Conservation (phyloP, 1,140 invertebrate genomes). For the Zeugodacus cucurbitae region DNA sequence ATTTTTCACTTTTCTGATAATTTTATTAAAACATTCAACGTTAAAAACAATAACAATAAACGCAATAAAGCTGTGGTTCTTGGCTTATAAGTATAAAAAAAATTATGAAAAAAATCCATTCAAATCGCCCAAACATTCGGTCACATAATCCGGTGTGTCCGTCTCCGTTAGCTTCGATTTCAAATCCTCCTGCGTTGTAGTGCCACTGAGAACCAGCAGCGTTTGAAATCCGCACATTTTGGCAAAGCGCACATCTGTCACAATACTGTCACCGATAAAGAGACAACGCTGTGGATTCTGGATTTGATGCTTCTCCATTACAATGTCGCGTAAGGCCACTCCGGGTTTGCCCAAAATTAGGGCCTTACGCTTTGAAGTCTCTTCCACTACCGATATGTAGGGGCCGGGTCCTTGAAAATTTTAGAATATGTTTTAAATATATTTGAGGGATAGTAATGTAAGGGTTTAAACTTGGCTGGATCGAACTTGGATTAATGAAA, state of each 20-base stretch:
- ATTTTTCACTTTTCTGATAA: background rate
- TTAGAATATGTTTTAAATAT: background rate
- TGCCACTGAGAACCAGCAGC: slow-evolving; percentile 68
- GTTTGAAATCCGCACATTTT: slow-evolving; percentile 69
- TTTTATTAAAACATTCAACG: slow-evolving; percentile 1
- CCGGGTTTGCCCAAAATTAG: slow-evolving; percentile 70
- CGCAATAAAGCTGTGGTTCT: background rate
- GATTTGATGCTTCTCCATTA: slow-evolving; percentile 64
- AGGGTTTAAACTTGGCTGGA: no score
- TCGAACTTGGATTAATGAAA: no score
- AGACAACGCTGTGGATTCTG: slow-evolving; percentile 68
- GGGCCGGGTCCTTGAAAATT: slow-evolving; percentile 66
- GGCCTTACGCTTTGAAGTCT: slow-evolving; percentile 66
- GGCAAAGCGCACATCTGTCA: slow-evolving; percentile 70
- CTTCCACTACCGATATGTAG: slow-evolving; percentile 68
- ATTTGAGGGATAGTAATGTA: no score
- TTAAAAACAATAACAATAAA: background rate
- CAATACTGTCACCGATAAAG: slow-evolving; percentile 72
- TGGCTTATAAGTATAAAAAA: background rate
- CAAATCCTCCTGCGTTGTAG: slow-evolving; percentile 59
- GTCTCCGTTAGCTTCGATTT: background rate
- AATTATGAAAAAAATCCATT: slow-evolving; percentile 31
- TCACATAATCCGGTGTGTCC: slow-evolving; percentile 66
- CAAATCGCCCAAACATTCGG: slow-evolving; percentile 57
- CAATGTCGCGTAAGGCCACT: slow-evolving; percentile 62